These are phyloP conservation scores for western clawed frog (Xenopus tropicalis) DNA, from an alignment of 2,113 vertebrate species.

Conservation along the genomic window DNA sequence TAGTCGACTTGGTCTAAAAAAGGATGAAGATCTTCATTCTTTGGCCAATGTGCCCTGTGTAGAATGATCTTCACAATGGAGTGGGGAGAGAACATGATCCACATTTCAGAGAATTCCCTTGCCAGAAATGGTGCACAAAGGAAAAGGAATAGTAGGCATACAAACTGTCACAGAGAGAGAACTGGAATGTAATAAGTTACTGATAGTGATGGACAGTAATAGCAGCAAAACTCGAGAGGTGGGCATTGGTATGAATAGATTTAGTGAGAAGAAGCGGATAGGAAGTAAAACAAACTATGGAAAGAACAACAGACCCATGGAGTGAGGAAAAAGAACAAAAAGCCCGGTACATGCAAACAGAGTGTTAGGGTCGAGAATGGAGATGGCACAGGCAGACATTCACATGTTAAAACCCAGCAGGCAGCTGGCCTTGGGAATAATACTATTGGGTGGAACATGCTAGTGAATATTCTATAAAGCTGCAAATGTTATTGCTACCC, in stretches of 20 bases:
- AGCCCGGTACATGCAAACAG: slow-evolving; percentile 64
- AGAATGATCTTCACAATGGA: slow-evolving; percentile 51
- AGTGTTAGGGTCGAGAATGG: slow-evolving; percentile 75
- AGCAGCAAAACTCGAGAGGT: slow-evolving; percentile 58
- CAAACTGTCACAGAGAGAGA: slow-evolving; percentile 55
- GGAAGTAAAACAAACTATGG: slow-evolving; percentile 57
- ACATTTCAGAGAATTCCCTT: slow-evolving; percentile 58
- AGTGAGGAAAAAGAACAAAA: slow-evolving; percentile 36
- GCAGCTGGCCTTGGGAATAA: slow-evolving; percentile 11
- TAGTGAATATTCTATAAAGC: slow-evolving; percentile 34
- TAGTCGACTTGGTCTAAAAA: slow-evolving; percentile 67
- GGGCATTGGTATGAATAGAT: slow-evolving; percentile 63
- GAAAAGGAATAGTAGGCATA: slow-evolving; percentile 19
- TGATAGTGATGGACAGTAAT: slow-evolving; percentile 62
- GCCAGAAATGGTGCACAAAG: slow-evolving; percentile 10
- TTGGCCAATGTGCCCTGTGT: slow-evolving; percentile 49
- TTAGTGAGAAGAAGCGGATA: slow-evolving; percentile 57
- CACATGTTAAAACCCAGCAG: slow-evolving; percentile 48
- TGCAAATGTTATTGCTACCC: slow-evolving; percentile 1
- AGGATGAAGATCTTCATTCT: slow-evolving; percentile 60
- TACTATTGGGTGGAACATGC: slow-evolving; percentile 8
- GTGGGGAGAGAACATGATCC: slow-evolving; percentile 61
- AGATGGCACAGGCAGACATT: slow-evolving; percentile 78
- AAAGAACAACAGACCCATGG: slow-evolving; percentile 57
- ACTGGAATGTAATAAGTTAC: slow-evolving; percentile 66